Conservation (phyloP, 2,888 invertebrate species). For the Globia sparganii region DNA sequence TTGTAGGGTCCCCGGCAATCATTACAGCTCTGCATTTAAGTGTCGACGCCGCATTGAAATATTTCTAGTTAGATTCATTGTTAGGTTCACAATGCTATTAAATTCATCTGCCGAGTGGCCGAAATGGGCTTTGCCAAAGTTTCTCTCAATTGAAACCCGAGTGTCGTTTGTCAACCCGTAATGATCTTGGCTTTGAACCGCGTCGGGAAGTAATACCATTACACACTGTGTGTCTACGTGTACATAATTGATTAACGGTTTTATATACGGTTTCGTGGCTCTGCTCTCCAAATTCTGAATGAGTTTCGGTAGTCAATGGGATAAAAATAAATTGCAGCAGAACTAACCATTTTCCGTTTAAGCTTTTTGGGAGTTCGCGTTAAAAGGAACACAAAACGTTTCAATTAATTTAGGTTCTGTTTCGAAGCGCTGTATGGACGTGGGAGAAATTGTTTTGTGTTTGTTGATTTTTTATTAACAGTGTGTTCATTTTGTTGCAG, state of each 20-base stretch:
- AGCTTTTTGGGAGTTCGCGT: conserved; percentile 33
- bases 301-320: conserved; percentile 49
- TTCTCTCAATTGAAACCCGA: conserved; percentile 71
- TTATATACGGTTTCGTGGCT: conserved; percentile 41
- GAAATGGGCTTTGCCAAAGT: conserved; percentile 73
- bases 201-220: conserved; percentile 63
- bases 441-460: not conserved
- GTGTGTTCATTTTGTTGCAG: conserved; percentile 90
- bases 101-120: conserved; percentile 72
- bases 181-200: conserved; percentile 70
- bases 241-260: conserved; percentile 67
- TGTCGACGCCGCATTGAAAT: conserved; percentile 43
- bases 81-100: conserved; percentile 73
- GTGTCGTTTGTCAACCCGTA: conserved; percentile 74
- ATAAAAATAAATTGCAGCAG: conserved; percentile 41
- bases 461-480: conserved; percentile 4
- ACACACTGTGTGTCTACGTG: conserved; percentile 45
- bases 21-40: conserved; percentile 54
- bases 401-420: conserved; percentile 29
- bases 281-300: conserved; percentile 43
- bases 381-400: conserved; percentile 21
- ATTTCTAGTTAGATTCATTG: conserved; percentile 67
- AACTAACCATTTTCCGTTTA: conserved; percentile 32
- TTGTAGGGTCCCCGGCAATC: conserved; percentile 37
- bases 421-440: conserved; percentile 5